Base-by-base conservation (phyloP, 2,113 vertebrate genomes). In the Colinus virginianus region DNA sequence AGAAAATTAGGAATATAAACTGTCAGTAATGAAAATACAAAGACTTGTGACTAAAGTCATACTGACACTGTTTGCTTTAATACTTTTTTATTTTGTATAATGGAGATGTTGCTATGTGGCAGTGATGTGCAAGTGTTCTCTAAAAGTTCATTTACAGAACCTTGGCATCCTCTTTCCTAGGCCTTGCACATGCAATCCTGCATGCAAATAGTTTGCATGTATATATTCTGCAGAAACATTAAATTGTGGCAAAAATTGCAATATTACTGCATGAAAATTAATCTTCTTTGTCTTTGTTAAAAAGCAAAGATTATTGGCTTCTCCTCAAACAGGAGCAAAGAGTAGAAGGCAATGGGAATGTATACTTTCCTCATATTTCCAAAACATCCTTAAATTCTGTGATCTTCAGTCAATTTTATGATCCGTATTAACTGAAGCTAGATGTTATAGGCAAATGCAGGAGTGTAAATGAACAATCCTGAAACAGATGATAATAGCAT, bases 21-120 rank as follows among this genome's bases (percentile, higher is more conserved):
- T 93, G 71, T 90, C 93, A 46, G 53, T 95, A 94, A 95, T 92
- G 94, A 87, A 95, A 76, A 62, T 91, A 30, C 15, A 36, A 23
- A 78, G 88, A 93, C n/a, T 94, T 94, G 43, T 53, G 55, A 55
- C 36, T 90, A 84, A 83, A 58, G 48, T 71, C 76, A 51, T 91
- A 40, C 45, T 84, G 75, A 84, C 25, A 16, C 74, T 40, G 26
- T 13, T 72, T 63, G 23, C 40, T 92, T 83, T 19, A 26, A 21
- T 78, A 11, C 7, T 38, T 88, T 87, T 69, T 16, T 51, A 4
- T 61, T 90, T 88, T 75, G 18, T 56, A 4, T 49, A 71, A 83
- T 76, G 46, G 32, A 77, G 55, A 34, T 64, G 38, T 45, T 62
- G 30, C 75, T 92, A n/a, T n/a, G 30, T 81, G 91, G 70, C 43